phyloP scores from a whole-genome alignment of 2,113 vertebrate species.

The Calypte anna region DNA sequence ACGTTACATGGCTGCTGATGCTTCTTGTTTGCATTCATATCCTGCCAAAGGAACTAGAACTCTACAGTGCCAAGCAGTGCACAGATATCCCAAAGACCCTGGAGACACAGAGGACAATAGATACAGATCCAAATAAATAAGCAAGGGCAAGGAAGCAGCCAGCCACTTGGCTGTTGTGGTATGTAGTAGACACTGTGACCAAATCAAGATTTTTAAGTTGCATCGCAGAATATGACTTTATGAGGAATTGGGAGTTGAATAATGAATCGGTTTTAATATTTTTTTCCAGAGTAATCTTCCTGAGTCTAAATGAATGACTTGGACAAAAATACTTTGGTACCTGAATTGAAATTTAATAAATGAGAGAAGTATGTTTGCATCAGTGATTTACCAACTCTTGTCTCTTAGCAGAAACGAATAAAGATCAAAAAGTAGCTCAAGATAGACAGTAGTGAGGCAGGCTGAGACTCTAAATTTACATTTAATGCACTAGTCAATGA shows the following conservation, averaged over 20 bases:
- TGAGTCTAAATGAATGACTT: neutral
- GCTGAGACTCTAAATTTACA: neutral
- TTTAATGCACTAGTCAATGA: neutral
- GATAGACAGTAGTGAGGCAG: neutral
- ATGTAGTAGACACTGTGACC: neutral
- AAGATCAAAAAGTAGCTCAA: neutral
- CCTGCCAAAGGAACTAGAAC: neutral
- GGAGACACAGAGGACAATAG: neutral
- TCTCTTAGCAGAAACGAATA: neutral
- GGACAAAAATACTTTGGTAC: neutral
- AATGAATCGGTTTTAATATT: neutral
- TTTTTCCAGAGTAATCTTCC: neutral
- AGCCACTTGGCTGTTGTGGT: neutral
- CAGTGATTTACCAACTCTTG: neutral
- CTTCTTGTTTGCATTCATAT: neutral
- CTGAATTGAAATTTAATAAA: neutral
- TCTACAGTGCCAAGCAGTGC: neutral
- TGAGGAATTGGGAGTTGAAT: neutral
- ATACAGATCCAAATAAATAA: neutral
- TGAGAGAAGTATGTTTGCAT: neutral
- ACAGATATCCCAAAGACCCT: accelerated
- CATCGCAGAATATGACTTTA: neutral
- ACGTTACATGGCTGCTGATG: neutral
- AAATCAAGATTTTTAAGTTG: neutral
- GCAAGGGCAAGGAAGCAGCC: neutral